Base-by-base conservation (phyloP, 2,797 vertebrate genomes). In the Schizopygopsis malacanthus region DNA sequence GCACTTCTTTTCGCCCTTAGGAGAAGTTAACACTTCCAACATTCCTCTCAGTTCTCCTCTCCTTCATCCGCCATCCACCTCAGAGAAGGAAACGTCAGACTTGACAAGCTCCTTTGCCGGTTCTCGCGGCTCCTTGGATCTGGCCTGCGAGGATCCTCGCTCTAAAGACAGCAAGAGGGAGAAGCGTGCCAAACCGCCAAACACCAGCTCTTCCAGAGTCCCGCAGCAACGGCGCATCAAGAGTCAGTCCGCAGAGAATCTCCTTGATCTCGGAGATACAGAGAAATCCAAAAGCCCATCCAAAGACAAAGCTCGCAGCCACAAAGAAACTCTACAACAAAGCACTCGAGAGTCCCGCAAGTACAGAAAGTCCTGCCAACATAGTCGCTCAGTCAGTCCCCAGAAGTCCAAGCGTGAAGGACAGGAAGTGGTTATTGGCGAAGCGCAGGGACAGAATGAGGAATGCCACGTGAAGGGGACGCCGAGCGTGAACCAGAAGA, bases 31-130 rank as follows among this genome's bases (percentile, higher is more conserved):
- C 89, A 94, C 96, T 90, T 95, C 95, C 87, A 94, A 96, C 82
- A 94, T 95, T 91, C 91, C 96, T 82, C 92, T 94, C 93, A 91
- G 94, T 92, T 92, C 93, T 91, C 94, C 95, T 88, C 93, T 94
- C 93, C 95, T 93, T 94, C 95, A 91, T 90, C 94, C 90, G 87
- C 93, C 78, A 88, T 95, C 92, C 71, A 90, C 88, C 92, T 95
- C 88, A 89, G 94, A 91, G 83, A 96, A 93, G 93, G 95, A 95
- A 91, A 91, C 94, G 92, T 91, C 86, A 89, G 92, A 65, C 54
- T 93, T 93, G 93, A 91, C 88, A 63, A 78, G 39, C 77, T 39
- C 67, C 54, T n/a, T 56, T 65, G 13, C 85, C 82, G 77, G 85
- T 65, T 91, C 91, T 83, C 90, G 89, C 93, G 92, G 89, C 82